Base-by-base conservation (phyloP, 2,888 invertebrate species). In the Strigamia crassipes region DNA sequence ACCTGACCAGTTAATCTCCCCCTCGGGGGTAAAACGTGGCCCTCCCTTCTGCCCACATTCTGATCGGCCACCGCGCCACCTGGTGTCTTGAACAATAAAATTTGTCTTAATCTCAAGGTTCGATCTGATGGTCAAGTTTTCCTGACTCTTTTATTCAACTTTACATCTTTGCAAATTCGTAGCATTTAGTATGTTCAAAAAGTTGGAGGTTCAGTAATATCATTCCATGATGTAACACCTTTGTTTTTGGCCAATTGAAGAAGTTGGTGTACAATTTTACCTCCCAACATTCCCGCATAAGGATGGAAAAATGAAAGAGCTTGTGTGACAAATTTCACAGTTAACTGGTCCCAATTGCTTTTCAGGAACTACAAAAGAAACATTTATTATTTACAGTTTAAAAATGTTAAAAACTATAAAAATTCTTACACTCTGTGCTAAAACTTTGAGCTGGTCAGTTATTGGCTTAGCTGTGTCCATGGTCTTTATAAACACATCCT, bases 291-390 rank as follows among this genome's bases (percentile, higher is more conserved):
- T 73, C 73, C 73, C 6, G 23, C 31, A 18, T 27, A 73, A 18
- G 73, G 73, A 21, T 23, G 23, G 73, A 73, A 73, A 31, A 73
- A 73, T 73, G 23, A 31, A 12, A 73, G 73, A 18, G 73, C 73
- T 31, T 73, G 73, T 73, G 13, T 18, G 27, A 73, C 73, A 5
- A 73, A 18, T 73, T 73, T 31, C 1, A 27, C 31, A 12, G 73
- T 12, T 18, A 73, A 2, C 9, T 15, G 6, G 31, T 73, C 73
- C 73, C 73, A 23, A 13, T 73, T 73, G 73, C 31, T 21, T 73
- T 8, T 5, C 5, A 73, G 5, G 31, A 73, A 73, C 73, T 73
- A 15, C 1, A 73, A 73, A 18, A 3, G n/a, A 31, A 73, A 73
- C 0, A 10, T 12, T 46, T n/a, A 1, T 38, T 38, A 9, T 38